Evolutionary conservation across 2,113 vertebrate genomes (phyloP).

Genomic region (Halcyon malimbica): DNA sequence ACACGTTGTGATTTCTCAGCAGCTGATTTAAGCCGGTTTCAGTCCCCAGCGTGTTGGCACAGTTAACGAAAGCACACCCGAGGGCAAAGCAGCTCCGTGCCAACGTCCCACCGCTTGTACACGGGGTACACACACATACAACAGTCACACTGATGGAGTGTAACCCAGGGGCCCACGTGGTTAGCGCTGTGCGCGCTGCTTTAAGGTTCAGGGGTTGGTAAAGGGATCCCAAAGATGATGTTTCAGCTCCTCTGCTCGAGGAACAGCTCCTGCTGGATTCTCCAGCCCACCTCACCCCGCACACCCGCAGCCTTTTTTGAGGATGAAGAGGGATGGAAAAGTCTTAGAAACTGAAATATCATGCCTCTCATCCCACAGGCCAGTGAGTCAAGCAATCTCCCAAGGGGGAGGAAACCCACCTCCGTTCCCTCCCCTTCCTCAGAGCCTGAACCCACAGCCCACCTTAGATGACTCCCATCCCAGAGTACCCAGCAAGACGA

Average conservation of each 20-base stretch:
- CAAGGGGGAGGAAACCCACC: not conserved
- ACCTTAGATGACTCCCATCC: not conserved
- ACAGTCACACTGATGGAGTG: not conserved
- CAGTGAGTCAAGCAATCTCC: not conserved
- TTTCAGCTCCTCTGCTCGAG: not conserved
- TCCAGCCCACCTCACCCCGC: not conserved
- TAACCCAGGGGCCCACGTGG: not conserved
- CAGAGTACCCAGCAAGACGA: not conserved
- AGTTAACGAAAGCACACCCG: not conserved
- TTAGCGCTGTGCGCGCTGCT: rapidly evolving
- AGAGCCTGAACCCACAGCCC: not conserved
- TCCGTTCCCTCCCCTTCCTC: not conserved
- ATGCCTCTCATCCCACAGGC: not conserved
- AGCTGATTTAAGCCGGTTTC: not conserved
- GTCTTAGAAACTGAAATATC: not conserved
- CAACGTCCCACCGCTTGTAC: not conserved
- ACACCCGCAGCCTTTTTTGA: not conserved
- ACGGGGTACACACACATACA: not conserved
- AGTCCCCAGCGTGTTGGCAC: not conserved
- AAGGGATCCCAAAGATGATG: rapidly evolving
- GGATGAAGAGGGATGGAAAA: not conserved
- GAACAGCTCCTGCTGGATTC: not conserved
- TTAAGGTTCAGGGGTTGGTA: not conserved
- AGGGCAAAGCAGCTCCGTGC: constrained; percentile 19
- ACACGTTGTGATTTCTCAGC: not conserved